These are phyloP conservation scores for Psilanteris sp. DNA, from an alignment of 1,140 invertebrate genomes.

Conservation along the genomic window DNA sequence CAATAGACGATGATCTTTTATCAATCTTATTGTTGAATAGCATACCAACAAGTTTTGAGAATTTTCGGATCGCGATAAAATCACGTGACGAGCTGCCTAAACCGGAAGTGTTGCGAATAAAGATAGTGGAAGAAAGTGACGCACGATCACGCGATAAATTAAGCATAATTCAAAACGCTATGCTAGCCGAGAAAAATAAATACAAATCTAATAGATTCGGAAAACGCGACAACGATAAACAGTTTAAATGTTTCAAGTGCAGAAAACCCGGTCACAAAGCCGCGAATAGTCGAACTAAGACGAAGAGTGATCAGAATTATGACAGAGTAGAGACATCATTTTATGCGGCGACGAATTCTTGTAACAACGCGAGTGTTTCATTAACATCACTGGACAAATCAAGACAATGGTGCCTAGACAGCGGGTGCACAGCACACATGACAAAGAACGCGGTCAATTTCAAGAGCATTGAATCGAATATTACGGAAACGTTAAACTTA, in stretches of 20 bases:
- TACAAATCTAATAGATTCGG: conserved; percentile 8
- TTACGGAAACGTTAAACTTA: conserved; percentile 11
- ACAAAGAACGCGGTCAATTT: conserved; percentile 16
- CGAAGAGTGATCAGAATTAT: background rate
- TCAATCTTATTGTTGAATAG: conserved; percentile 39
- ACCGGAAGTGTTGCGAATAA: background rate
- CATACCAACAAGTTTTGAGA: conserved; percentile 32
- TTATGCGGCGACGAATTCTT: conserved; percentile 5
- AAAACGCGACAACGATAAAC: background rate
- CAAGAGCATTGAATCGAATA: background rate
- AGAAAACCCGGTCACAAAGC: conserved; percentile 22
- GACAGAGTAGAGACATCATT: conserved; percentile 23
- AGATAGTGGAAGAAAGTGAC: conserved; percentile 1
- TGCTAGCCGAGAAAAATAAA: conserved; percentile 12
- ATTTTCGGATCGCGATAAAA: conserved; percentile 12
- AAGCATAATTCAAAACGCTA: conserved; percentile 30
- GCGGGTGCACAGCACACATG: conserved; percentile 46
- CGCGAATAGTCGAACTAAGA: conserved; percentile 13
- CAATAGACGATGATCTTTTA: conserved; percentile 22
- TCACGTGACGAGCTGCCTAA: background rate
- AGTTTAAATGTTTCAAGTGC: conserved; percentile 25
- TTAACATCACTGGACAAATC: conserved; percentile 1
- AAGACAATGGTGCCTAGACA: conserved; percentile 34
- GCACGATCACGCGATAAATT: background rate
- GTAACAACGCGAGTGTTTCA: background rate